Conservation (phyloP, 2,888 invertebrate genomes). For the Tetropium fuscum region DNA sequence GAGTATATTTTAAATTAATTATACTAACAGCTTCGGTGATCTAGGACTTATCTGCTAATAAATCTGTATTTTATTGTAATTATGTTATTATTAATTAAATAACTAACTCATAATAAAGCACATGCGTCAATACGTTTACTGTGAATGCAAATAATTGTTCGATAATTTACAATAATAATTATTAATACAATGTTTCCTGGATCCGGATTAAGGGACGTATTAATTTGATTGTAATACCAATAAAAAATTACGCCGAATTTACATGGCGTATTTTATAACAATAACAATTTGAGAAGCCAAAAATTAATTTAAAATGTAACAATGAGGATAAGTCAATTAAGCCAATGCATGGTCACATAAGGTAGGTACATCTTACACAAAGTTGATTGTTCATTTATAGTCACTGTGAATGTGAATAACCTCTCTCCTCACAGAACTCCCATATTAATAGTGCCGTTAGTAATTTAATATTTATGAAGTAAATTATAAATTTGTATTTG, state of each 20-base stretch:
- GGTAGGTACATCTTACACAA: too few relatives aligned
- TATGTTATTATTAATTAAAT: constrained; percentile 9
- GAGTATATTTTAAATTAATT: not conserved
- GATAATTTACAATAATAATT: constrained; percentile 5
- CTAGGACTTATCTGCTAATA: constrained; percentile 5
- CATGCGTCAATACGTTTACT: constrained; percentile 6
- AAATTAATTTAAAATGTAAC: too few relatives aligned
- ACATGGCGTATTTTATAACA: too few relatives aligned
- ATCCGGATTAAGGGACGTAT: constrained; percentile 22
- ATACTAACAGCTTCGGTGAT: not conserved
- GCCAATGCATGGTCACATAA: too few relatives aligned
- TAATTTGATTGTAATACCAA: not conserved
- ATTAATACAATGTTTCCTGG: constrained; percentile 9
- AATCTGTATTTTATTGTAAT: constrained; percentile 1
- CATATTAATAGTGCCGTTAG: too few relatives aligned
- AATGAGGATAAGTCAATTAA: too few relatives aligned
- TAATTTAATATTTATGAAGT: too few relatives aligned
- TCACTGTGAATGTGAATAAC: too few relatives aligned
- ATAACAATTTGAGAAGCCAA: too few relatives aligned
- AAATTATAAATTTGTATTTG: too few relatives aligned
- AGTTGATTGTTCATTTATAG: too few relatives aligned
- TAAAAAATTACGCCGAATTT: not conserved
- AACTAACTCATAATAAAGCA: constrained; percentile 12
- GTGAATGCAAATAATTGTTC: constrained; percentile 8
- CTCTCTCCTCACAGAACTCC: too few relatives aligned